Evolutionary conservation across 2,113 vertebrate genomes (phyloP).

Genomic region (Callospermophilus lateralis): DNA sequence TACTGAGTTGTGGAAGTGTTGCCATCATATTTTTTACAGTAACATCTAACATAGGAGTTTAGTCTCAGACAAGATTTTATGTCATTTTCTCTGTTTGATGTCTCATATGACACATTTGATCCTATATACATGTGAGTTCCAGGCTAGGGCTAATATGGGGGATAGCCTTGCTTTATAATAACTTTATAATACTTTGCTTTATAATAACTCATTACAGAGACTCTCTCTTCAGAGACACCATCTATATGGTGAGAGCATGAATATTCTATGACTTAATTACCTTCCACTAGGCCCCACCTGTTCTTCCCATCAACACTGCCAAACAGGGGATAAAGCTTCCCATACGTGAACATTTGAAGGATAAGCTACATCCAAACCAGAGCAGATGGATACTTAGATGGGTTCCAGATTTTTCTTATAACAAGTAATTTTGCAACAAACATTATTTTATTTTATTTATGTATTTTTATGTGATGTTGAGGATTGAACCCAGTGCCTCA

Average conservation of each 20-base stretch:
- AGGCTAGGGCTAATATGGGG: background rate
- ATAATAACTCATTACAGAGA: no score
- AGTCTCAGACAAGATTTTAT: background rate
- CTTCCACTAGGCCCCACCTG: no score
- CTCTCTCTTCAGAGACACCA: background rate
- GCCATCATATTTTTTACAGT: background rate
- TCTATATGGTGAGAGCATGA: background rate
- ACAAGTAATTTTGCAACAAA: background rate
- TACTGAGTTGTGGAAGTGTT: background rate
- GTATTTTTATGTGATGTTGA: no score
- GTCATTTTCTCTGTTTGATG: background rate
- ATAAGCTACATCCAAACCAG: background rate
- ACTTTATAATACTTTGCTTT: background rate
- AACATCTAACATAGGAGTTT: background rate
- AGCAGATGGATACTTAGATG: background rate
- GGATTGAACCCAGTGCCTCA: no score
- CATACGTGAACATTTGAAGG: background rate
- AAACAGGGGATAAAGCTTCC: background rate
- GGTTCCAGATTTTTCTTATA: background rate
- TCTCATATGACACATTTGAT: background rate
- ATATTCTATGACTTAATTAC: no score
- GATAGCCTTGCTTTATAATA: background rate
- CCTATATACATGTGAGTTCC: background rate
- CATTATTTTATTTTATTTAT: background rate
- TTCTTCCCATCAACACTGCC: no score